Evolutionary conservation across 1,140 invertebrate genomes (phyloP), one percentile per base, ranked within the genome.

Genomic region (Octopus bimaculoides): DNA sequence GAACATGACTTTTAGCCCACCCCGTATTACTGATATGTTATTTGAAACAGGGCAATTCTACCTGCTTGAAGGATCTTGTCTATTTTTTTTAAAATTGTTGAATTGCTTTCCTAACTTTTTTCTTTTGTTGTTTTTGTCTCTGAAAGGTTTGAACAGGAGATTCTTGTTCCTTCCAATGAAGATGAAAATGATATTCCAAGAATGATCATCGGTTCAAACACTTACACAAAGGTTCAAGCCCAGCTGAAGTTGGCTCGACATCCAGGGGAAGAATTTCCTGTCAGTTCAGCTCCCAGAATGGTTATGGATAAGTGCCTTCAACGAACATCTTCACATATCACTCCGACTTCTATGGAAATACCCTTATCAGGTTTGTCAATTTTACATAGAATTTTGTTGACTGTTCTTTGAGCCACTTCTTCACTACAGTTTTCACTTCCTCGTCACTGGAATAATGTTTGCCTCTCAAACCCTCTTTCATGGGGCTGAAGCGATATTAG

Each of bases 101-200:
- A 41, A 41, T 41, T 41, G 26, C 17, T 71, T 71, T 71, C 14
- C 14, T 71, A 71, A n/a, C 1, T 20, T 20, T 71, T 71, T 71
- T 71, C 26, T 71, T 71, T 71, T 71, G 6, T 71, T n/a, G 26
- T 17, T 71, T 71, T 71, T 71, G 26, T 41, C 26, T 41, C 26
- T 41, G 26, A 12, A 83, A 95, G 94, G 83, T 96, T 96, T 89
- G 95, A 96, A 87, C 94, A 95, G n/a, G 95, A 96, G 90, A 96
- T 89, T 61, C 77, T 82, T 73, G 77, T 83, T 12, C 75, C 80
- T n/a, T 69, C 75, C 69, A 77, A 80, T 71, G 80, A 78, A 5
- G 71, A 78, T n/a, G 77, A 61, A 55, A 78, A 78, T 61, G 81
- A 26, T 10, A 26, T 7, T 8, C 26, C n/a, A 9, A 78, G 82